These are phyloP conservation scores for Matsumyia berberina DNA, from an alignment of 2,888 invertebrate genomes.

Conservation along the genomic window DNA sequence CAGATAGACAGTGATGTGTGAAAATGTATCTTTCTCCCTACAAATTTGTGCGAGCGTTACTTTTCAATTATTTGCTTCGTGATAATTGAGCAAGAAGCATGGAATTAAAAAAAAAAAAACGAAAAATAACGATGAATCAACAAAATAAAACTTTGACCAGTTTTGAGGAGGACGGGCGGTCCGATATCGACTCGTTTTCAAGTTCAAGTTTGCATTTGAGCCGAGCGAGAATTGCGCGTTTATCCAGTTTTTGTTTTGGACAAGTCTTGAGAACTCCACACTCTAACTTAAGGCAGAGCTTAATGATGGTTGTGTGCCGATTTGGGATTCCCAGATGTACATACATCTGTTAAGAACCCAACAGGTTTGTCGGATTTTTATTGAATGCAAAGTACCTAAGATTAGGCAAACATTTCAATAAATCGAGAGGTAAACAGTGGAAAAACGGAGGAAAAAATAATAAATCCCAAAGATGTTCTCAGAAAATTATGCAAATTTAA, in stretches of 20 bases:
- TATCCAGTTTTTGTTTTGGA: constrained; percentile 13
- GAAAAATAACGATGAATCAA: constrained; percentile 23
- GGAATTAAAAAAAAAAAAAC: constrained; percentile 15
- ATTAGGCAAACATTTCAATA: constrained; percentile 28
- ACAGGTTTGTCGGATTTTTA: neutral
- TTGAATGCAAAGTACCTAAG: constrained; percentile 37
- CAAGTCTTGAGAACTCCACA: neutral
- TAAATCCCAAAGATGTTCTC: constrained; percentile 12
- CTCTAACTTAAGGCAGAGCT: neutral
- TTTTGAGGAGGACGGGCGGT: neutral
- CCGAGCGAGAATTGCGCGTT: constrained; percentile 38
- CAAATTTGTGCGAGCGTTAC: constrained; percentile 4
- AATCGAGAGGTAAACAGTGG: constrained; percentile 12
- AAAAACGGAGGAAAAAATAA: too few species aligned
- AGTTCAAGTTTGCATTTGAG: constrained; percentile 49
- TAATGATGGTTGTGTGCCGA: neutral
- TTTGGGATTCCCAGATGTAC: neutral
- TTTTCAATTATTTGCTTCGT: constrained; percentile 43
- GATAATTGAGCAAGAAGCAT: constrained; percentile 41
- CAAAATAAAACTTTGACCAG: constrained; percentile 1
- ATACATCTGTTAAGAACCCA: constrained; percentile 30
- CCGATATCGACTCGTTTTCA: constrained; percentile 34
- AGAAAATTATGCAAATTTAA: constrained; percentile 26
- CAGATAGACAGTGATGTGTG: neutral
- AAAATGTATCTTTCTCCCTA: constrained; percentile 22